A percentile compares a stretch with the other conserved stretches of the same genome.
These are phyloP conservation scores for Girardinus metallicus DNA, from an alignment of 2,797 vertebrate genomes.

Conservation along the genomic window DNA sequence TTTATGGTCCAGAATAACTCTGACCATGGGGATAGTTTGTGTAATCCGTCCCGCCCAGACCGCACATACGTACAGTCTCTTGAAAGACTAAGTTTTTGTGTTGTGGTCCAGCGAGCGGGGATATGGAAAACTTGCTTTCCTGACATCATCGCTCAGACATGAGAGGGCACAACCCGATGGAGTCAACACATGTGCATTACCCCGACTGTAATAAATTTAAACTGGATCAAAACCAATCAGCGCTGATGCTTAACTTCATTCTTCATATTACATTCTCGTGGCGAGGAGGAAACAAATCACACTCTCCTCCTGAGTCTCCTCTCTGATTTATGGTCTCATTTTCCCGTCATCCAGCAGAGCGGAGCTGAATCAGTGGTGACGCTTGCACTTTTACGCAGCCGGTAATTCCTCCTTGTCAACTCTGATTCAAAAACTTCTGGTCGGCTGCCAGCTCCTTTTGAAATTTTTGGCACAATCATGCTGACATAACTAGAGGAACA, in stretches of 20 bases:
- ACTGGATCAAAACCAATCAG: neutral
- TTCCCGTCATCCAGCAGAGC: conserved; percentile 45
- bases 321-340: conserved; percentile 63
- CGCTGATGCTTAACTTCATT: conserved; percentile 5
- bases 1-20: neutral
- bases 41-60: conserved; percentile 14
- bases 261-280: conserved; percentile 9
- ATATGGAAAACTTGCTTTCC: conserved; percentile 50
- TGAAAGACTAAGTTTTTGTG: conserved; percentile 19
- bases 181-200: conserved; percentile 53
- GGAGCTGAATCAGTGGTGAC: conserved; percentile 64
- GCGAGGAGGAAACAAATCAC: conserved; percentile 46
- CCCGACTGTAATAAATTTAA: neutral
- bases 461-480: conserved; percentile 48
- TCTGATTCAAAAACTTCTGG: conserved; percentile 15
- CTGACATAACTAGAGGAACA: conserved; percentile 48
- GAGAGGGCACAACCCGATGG: conserved; percentile 56
- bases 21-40: conserved; percentile 1
- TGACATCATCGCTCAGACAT: conserved; percentile 70
- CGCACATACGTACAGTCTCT: conserved; percentile 13
- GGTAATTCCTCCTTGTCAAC: conserved; percentile 52
- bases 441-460: conserved; percentile 55
- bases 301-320: conserved; percentile 20
- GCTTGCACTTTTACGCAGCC: conserved; percentile 57
- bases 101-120: conserved; percentile 28